A percentile compares a stretch with the other conserved stretches of the same genome.
These are phyloP conservation scores for Ctenochaetus hawaiiensis DNA, from an alignment of 2,797 vertebrate genomes.

Conservation along the genomic window DNA sequence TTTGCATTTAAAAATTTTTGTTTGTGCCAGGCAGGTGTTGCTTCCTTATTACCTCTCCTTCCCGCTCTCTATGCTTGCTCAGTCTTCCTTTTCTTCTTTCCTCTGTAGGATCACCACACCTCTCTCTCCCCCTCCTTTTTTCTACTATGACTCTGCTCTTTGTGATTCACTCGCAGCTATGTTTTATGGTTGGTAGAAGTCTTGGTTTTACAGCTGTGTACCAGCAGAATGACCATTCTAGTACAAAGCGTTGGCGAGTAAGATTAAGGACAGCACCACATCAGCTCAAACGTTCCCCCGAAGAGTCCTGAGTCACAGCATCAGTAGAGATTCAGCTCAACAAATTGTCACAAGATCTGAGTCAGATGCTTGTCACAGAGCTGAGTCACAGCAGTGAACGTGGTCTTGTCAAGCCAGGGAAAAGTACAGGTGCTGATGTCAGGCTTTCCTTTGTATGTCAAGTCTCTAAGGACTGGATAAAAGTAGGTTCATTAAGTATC, in stretches of 20 bases:
- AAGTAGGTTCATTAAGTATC: slow-evolving; percentile 25
- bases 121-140: slow-evolving; percentile 31
- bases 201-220: slow-evolving; percentile 1
- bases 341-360: slow-evolving; percentile 64
- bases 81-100: slow-evolving; percentile 27
- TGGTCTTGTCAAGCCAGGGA: slow-evolving; percentile 32
- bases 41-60: slow-evolving; percentile 40
- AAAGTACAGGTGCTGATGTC: slow-evolving; percentile 61
- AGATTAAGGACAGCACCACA: slow-evolving; percentile 27
- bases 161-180: slow-evolving; percentile 56
- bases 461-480: neutral
- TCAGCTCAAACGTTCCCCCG: slow-evolving; percentile 19
- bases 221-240: slow-evolving; percentile 29
- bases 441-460: slow-evolving; percentile 35
- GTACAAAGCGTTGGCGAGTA: slow-evolving; percentile 27
- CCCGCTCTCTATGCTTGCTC: slow-evolving; percentile 13
- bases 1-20: slow-evolving; percentile 19
- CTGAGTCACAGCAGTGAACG: slow-evolving; percentile 64
- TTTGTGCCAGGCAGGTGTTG: slow-evolving; percentile 2
- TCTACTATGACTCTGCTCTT: slow-evolving; percentile 10
- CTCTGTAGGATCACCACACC: slow-evolving; percentile 40
- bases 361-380: slow-evolving; percentile 62
- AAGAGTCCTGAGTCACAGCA: slow-evolving; percentile 64
- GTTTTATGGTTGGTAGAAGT: slow-evolving; percentile 30
- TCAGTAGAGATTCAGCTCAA: slow-evolving; percentile 42